Evolutionary conservation across 2,113 vertebrate genomes (phyloP), one percentile per base, ranked within the genome.

Genomic region (Platycercus adscitus): DNA sequence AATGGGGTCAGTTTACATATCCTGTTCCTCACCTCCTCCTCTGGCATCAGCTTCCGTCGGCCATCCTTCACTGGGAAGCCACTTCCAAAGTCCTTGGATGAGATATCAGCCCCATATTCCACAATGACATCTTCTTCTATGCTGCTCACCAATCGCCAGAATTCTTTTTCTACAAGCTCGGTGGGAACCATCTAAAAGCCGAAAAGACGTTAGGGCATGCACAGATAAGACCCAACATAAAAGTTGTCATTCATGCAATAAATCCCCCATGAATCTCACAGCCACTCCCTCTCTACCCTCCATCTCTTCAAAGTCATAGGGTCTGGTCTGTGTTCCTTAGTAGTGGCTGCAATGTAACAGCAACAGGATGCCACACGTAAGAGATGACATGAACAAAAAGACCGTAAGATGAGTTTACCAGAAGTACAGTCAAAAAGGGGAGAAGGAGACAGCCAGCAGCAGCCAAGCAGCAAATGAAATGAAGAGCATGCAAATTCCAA

Each of bases 61-160:
- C 99, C 98, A 50, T 99, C 99, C 81, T 99, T 98, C 39, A 99
- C 96, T 10, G 99, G 99, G 95, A 99, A 99, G 20, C 99, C 99
- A 39, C 99, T 99, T 80, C 99, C 99, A 76, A 99, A 99, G 17
- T 99, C 99, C 95, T 99, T 99, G 84, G 99, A 99, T 91, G 99
- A 99, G 94, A 99, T 99, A 95, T 99, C 99, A 1, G 99, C 99
- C 39, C 99, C 99, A 31, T 99, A 99, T 61, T 99, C 99, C 64
- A 99, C 99, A 84, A 99, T 99, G 55, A 99, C 99, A 17, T 99
- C 99, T 97, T 99, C 99, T 94, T 99, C 99, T 73, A 99, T 99
- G 97, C 99, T 99, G 97, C 99, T 99, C 91, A 99, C 99, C 95
- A 99, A 96, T 13, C 99, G 97, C 99, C 99, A 99, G 97, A 99